Conservation (phyloP, 2,113 vertebrate species). For the Cygnus buccinator region DNA sequence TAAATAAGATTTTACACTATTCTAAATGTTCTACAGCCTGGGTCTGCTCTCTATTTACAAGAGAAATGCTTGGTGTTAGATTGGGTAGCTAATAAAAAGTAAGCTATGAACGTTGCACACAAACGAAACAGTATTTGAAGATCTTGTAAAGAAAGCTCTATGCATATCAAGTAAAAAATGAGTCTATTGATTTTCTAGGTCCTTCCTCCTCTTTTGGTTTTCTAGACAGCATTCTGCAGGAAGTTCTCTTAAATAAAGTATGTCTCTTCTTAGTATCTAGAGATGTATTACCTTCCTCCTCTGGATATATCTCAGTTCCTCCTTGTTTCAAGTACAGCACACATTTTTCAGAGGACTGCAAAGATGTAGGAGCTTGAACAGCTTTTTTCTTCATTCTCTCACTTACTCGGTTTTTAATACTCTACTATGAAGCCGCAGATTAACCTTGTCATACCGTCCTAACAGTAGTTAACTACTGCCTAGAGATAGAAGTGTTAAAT, state of each 20-base stretch:
- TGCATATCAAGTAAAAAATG: neutral
- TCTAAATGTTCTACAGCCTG: neutral
- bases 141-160: neutral
- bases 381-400: neutral
- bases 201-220: neutral
- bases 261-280: neutral
- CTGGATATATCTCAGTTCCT: neutral
- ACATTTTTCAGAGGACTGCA: neutral
- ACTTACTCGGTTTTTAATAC: neutral
- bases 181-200: neutral
- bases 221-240: neutral
- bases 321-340: neutral
- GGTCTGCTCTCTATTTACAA: neutral
- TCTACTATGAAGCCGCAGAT: neutral
- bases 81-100: neutral
- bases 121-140: neutral
- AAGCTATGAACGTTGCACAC: rapidly evolving
- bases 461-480: neutral
- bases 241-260: neutral
- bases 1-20: neutral
- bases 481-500: neutral
- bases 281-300: neutral
- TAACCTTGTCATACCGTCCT: neutral
- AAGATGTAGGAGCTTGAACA: neutral
- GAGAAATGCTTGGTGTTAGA: neutral